Evolutionary conservation across 2,888 invertebrate species (phyloP), one percentile per base, ranked within the genome.

Genomic region (Heliconius aoede): DNA sequence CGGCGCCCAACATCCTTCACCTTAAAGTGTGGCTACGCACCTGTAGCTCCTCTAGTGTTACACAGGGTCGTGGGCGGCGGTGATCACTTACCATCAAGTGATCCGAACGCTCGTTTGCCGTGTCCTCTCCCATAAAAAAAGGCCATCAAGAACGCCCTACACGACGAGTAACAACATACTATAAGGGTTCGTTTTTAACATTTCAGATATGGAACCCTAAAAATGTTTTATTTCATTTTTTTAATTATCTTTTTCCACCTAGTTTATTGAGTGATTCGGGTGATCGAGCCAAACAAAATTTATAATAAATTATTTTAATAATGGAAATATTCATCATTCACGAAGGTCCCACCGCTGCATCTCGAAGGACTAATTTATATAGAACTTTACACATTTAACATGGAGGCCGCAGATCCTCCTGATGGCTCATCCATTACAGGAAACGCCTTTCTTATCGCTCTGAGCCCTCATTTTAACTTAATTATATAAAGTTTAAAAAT

Each of bases 371-470:
- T 61, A 61, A 26, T 72, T 72, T 60, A 72, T 61, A 40, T 51
- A 40, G 46, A 73, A 73, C 46, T 73, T 73, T 62, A 46, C 62
- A 73, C 62, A 73, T 73, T 73, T 73, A 73, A 61, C 73, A 62
- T 36, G 46, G 46, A 72, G 26, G 46, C 46, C 18, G n/a, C 46
- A 15, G 40, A 46, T 62, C 28, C 28, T 55, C 40, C 30, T 62
- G 72, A 62, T 72, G 30, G 72, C 46, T 46, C 28, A 72, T 72
- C 46, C 46, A 46, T 62, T 72, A 72, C 46, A 46, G 36, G 58
- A 36, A 36, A 60, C 36, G 58, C 40, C 58, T 72, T 72, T 26
- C 69, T 60, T 36, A 60, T 60, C 36, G 58, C 60, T 40, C 15
- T 26, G 60, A 24, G 21, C 30, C 32, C 32, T 30, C 51, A 30